A percentile compares a stretch with the other conserved stretches of the same genome.
phyloP scores from a whole-genome alignment of 2,888 invertebrate genomes.

The Drosophila hamatofila region DNA sequence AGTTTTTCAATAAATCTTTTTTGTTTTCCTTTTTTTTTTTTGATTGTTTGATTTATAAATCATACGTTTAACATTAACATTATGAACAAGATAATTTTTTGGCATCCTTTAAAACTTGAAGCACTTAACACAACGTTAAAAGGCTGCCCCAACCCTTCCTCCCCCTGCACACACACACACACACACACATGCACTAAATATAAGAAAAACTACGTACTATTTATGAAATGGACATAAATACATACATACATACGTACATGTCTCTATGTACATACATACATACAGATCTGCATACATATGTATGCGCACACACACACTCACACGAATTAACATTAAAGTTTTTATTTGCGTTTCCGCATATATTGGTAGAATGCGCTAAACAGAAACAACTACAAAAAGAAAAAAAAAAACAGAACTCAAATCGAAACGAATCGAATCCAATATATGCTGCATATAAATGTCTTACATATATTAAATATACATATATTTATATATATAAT shows the following conservation, averaged over 20 bases:
- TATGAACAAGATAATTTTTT: constrained; percentile 13
- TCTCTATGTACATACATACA: constrained; percentile 1
- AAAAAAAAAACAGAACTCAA: constrained; percentile 13
- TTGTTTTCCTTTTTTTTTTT: constrained; percentile 8
- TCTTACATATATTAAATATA: not conserved
- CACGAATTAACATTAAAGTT: constrained; percentile 33
- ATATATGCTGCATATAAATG: constrained; percentile 17
- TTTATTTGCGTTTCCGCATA: constrained; percentile 22
- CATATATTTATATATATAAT: constrained; percentile 2
- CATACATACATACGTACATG: constrained; percentile 5
- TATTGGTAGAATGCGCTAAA: constrained; percentile 16
- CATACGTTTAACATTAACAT: not conserved
- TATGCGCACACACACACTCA: constrained; percentile 6
- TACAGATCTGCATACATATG: constrained; percentile 3
- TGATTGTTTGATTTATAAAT: constrained; percentile 2
- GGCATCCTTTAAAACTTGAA: constrained; percentile 11
- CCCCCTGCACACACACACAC: not conserved
- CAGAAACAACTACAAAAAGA: not conserved
- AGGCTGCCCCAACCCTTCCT: constrained; percentile 1
- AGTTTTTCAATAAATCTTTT: constrained; percentile 12
- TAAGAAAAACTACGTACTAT: constrained; percentile 18
- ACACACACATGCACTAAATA: not conserved
- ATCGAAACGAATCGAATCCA: constrained; percentile 3
- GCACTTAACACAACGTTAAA: constrained; percentile 17
- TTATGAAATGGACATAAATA: constrained; percentile 19